Evolutionary conservation across 2,888 invertebrate genomes (phyloP), one percentile per base, ranked within the genome.

Genomic region (Volucella inanis): DNA sequence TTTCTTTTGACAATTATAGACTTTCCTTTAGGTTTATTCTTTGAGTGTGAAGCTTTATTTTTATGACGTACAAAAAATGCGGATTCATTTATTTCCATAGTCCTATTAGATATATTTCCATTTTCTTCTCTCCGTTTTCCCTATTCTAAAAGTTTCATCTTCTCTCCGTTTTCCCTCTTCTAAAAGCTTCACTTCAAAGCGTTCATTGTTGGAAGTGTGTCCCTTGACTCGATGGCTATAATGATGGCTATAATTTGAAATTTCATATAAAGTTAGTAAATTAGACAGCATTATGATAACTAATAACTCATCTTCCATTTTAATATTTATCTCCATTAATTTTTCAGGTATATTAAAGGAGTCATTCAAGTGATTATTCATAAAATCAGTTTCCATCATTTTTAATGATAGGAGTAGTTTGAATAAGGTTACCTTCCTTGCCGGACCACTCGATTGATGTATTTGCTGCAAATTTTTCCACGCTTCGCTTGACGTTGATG

Each of bases 151-250:
- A n/a, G n/a, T n/a, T 59, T 41, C 22, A 22, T 39, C 38, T 64
- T 47, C 57, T 54, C 62, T 18, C 14, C 38, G 54, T 64, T 64
- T 55, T 8, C 74, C 74, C 11, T 64, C 74, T 64, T 74, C 74
- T 10, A 64, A 12, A 45, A 74, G 64, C 52, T 74, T 74, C 11
- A 49, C 31, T 62, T 72, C 14, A 71, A 49, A n/a, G 49, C 22
- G 41, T 39, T 49, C 14, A 49, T 18, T 50, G 50, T 49, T 9
- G 72, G 80, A 11, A 80, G 39, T 9, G 18, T 15, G 49, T 85
- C 79, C 41, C 76, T 70, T 0, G 72, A 67, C 43, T 85, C 71
- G 3, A 78, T 77, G 31, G 72, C 72, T 3, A 74, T 11, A 1
- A 79, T 68, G 14, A 85, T n/a, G n/a, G n/a, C n/a, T n/a, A n/a